Evolutionary conservation across 2,113 vertebrate species (phyloP), one percentile per base, ranked within the genome.

Genomic region (Suricata suricatta): DNA sequence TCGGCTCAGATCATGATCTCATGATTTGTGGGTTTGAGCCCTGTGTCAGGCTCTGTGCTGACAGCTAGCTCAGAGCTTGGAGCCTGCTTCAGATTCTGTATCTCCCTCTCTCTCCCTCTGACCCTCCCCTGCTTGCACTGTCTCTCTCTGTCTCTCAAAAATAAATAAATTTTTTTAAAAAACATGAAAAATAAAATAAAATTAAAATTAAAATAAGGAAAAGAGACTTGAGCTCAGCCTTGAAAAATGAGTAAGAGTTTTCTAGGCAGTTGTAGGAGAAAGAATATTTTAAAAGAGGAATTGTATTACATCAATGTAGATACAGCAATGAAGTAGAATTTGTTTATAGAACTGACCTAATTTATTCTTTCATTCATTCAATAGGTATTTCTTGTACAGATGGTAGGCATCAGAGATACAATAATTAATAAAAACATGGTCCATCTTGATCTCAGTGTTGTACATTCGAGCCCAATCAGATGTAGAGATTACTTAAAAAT

Each of bases 181-280:
- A 41, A 41, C 41, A 41, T 41, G 6, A 41, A 41, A 41, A 41
- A 41, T 41, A 41, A 41, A 41, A 41, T 41, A 5, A 41, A 41
- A 41, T 41, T 41, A 41, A 41, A 41, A 41, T 41, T 41, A 41
- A 41, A 41, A 41, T 5, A 41, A 85, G 29, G 38, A 54, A 86
- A 87, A 31, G 27, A 69, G 21, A 76, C 35, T 85, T 91, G 57
- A 88, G 68, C 68, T 82, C 16, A 74, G 31, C 35, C 54, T 88
- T 76, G 63, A 82, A 66, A 96, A 57, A 57, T 68, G 21, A 96
- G 57, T 38, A 76, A 81, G 71, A 47, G 38, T 88, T 96, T 83
- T 84, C 60, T 29, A 89, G 33, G 77, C 4, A 88, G 31, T 74
- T 87, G 33, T 63, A 63, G 31, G 38, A 81, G 23, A 71, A 88